Base-by-base conservation (phyloP, 2,113 vertebrate genomes). In the Scolopax mira region DNA sequence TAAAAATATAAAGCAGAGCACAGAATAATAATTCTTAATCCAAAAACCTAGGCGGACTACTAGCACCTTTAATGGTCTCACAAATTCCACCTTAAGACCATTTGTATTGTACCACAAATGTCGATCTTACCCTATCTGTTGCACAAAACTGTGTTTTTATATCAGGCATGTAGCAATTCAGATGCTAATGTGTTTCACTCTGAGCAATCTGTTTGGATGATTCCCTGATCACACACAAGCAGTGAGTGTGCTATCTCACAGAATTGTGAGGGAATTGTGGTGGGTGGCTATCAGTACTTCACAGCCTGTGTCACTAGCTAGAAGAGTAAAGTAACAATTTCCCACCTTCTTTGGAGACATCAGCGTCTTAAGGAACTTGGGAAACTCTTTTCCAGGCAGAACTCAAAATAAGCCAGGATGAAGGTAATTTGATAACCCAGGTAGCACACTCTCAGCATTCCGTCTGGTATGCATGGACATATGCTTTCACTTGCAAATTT, bases 391-490 rank as follows among this genome's bases (percentile, higher is more conserved):
- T 72, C 70, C 37, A 41, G 33, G n/a, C 17, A 92, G 39, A 71
- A 71, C 35, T 66, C 52, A 61, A 77, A 88, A 44, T 10, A 84
- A 51, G 31, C 23, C 41, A 72, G 11, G 16, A 24, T 66, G 48
- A 77, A 55, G 46, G 51, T 37, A 51, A 52, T 31, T 35, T 33
- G 39, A 25, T 88, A 74, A 64, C 30, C 25, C 33, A 58, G 25
- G 13, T 30, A 46, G 21, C 10, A 25, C 3, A 44, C 11, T 19
- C 31, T 60, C n/a, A 85, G 52, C 28, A 55, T 61, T 61, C 4
- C 1, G 41, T 10, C 35, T 49, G 7, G 33, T 54, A 70, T 1
- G 3, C 39, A 22, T 4, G 22, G 27, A 54, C 3, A 1, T n/a
- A 24, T 7, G 12, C 27, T 72, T 72, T 39, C 65, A 86, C 13